Base-by-base conservation (phyloP, 2,113 vertebrate genomes). In the Zapus hudsonius region DNA sequence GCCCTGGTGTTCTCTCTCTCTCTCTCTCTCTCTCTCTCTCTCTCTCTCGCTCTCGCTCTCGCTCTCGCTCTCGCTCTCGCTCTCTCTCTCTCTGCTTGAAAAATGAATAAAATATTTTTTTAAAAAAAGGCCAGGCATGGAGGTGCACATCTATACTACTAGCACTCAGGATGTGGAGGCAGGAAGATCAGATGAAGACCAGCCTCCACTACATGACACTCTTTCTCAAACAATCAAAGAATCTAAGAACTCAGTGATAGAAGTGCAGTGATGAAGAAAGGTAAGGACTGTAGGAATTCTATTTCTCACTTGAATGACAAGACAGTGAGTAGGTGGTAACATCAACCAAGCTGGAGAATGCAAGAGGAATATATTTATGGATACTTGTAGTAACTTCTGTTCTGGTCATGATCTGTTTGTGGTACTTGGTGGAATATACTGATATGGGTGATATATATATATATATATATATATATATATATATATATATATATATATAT, bases 221-320 rank as follows among this genome's bases (percentile, higher is more conserved):
- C 40, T 67, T 0, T 33, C 64, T 19, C 38, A 52, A 75, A 25
- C 22, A 27, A 57, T 80, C 33, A 29, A 59, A 9, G 55, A 70
- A 66, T 73, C 23, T 61, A 88, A 78, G 29, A n/a, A 15, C n/a
- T 57, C 72, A 19, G 55, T 75, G 16, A 52, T 75, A 11, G 6
- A 67, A n/a, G 4, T 72, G 7, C 25, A 87, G 31, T 78, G 12
- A 78, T 82, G 19, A 88, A 27, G 20, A 82, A 44, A 88, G 86
- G 9, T 11, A 81, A 91, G 66, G 11, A 73, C 33, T 69, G 9
- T 78, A 66, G 47, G 55, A 67, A 42, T 33, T 89, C 31, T 61
- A 29, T 82, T 73, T 92, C 19, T 90, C 22, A 76, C 59, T 84
- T 80, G 38, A 6, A 92, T 64, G 11, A 15, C 55, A 83, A 92